Conservation (phyloP, 2,113 vertebrate genomes). For the Astatoreochromis straeleni region DNA sequence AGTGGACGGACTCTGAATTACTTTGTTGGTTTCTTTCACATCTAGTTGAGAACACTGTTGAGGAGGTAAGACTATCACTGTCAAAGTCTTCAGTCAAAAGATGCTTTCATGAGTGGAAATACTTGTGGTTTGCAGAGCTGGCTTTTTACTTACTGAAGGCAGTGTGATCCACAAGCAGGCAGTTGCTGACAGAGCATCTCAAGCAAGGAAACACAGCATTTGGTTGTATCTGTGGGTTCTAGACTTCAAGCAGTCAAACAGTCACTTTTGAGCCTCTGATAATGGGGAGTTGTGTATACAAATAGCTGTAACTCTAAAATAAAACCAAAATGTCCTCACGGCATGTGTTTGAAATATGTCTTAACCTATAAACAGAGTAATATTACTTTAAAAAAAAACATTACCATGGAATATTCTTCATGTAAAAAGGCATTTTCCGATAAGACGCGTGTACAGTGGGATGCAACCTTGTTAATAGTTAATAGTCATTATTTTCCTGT, state of each 20-base stretch:
- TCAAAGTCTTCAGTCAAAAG: background rate
- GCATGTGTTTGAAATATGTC: background rate
- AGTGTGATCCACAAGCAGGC: background rate
- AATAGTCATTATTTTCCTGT: background rate
- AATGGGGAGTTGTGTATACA: background rate
- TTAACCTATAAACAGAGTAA: background rate
- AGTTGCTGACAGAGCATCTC: background rate
- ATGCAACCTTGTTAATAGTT: background rate
- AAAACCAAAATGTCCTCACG: background rate
- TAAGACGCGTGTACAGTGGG: background rate
- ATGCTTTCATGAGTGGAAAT: background rate
- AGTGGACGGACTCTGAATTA: background rate
- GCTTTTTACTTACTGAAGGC: background rate
- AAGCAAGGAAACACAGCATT: background rate
- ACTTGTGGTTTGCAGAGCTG: accelerated
- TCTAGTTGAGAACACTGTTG: background rate
- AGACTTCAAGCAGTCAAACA: background rate
- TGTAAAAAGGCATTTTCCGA: background rate
- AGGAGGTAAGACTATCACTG: background rate
- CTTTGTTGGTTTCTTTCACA: background rate
- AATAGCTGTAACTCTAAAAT: background rate
- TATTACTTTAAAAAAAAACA: accelerated
- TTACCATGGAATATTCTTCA: background rate
- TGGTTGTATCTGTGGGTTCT: background rate
- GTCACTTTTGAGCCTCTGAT: background rate